Evolutionary conservation across 1,140 invertebrate species (phyloP), one percentile per base, ranked within the genome.

Genomic region (Chironomus striatipennis): DNA sequence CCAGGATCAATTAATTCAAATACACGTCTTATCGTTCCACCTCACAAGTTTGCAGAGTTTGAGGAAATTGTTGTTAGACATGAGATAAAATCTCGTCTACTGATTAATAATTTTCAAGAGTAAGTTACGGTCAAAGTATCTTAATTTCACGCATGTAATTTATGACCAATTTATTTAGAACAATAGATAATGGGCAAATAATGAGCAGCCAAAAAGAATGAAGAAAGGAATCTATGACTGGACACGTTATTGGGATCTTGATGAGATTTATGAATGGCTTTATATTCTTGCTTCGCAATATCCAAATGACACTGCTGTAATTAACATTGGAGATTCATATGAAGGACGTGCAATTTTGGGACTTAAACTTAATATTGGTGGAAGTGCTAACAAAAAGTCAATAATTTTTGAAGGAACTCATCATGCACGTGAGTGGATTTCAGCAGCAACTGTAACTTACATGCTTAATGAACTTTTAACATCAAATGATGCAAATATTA

Each of bases 401-500:
- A 75, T 82, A 2, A 81, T 80, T 79, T 80, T 91, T 73, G 90
- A 91, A 80, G 89, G 88, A 75, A 89, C 88, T n/a, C 90, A 90
- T 73, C 90, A 90, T 77, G 88, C 89, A 0, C 83, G 89, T 74
- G 90, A 95, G 84, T 95, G 93, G 93, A 92, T 95, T 57, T 87
- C 91, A 0, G 90, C 92, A 6, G 91, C 92, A 0, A 89, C 88
- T 0, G 87, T 88, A 0, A 87, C 90, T 2, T 93, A 88, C 77
- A 85, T 93, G 18, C 79, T 91, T 0, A 86, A 90, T 75, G 83
- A 90, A 75, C 81, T 92, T 12, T 81, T 92, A 47, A 85, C 15
- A 42, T 73, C 42, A 15, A 73, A 12, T 42, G 73, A 73, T 18
- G 78, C 78, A 15, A 57, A 75, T n/a, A 42, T 75, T 0, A 81